Evolutionary conservation across 2,113 vertebrate genomes (phyloP), one percentile per base, ranked within the genome.

Genomic region (Pluvialis apricaria): DNA sequence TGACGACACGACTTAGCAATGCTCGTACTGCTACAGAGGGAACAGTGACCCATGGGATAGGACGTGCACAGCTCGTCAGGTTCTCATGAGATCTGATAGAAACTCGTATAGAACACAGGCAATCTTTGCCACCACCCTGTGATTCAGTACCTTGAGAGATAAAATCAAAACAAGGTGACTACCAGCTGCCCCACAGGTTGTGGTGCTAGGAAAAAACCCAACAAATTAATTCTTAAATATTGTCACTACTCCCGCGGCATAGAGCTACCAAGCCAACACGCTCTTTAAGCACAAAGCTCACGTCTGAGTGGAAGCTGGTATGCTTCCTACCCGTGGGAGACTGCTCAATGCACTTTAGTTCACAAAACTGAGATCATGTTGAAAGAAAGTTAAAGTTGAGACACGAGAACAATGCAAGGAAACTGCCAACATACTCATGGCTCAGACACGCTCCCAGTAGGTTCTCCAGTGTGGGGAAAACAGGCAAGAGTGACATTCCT

Each of bases 341-440:
- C 58, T 24, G 77, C 86, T 49, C 70, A 12, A 17, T 51, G 64
- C 71, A 52, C 54, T 76, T 47, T 1, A 87, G 70, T 45, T 92
- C 86, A 86, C 75, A 92, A 82, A 82, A 84, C 92, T 82, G 92
- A 96, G 89, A 66, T 82, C 89, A 52, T 44, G 76, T 13, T 73
- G 89, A 91, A 94, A 95, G 91, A 95, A 96, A 97, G 91, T 70
- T 95, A 91, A 95, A 97, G 91, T 80, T 94, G 93, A 95, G 71
- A 91, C 94, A 92, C 0, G 75, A 96, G 94, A 97, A 97, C 96
- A 97, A 97, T 94, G 91, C 91, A 92, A 97, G 95, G 96, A 97
- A 97, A 97, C 89, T 95, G 95, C 93, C 96, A 96, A 73, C 89
- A 90, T 22, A 57, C 62, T 95, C 89, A 90, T 40, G 78, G 91